These are phyloP conservation scores for Coranthus polyacanthus DNA, from an alignment of 2,797 vertebrate genomes.

Conservation along the genomic window DNA sequence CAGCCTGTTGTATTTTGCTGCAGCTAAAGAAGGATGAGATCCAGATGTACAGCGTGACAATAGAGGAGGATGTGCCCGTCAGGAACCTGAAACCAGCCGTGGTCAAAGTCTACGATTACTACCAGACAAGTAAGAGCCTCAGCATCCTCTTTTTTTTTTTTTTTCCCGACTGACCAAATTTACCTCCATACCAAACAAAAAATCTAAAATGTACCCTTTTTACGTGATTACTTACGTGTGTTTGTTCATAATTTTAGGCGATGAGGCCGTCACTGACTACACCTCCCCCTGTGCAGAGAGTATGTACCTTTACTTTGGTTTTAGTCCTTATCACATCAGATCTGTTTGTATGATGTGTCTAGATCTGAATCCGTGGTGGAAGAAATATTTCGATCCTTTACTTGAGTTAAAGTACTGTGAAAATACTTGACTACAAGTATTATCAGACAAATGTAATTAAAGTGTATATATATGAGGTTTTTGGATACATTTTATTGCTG, in stretches of 20 bases:
- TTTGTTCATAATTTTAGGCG: constrained; percentile 66
- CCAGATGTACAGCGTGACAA: constrained; percentile 48
- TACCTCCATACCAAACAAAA: too few species aligned
- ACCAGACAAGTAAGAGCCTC: constrained; percentile 80
- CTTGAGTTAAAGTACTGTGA: too few species aligned
- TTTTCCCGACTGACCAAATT: not conserved
- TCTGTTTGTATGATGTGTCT: too few species aligned
- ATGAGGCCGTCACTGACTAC: constrained; percentile 77
- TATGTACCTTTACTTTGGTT: constrained; percentile 47
- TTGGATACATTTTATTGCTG: too few species aligned
- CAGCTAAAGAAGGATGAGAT: constrained; percentile 71
- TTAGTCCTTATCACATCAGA: too few species aligned
- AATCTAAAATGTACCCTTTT: too few species aligned
- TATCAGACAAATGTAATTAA: too few species aligned
- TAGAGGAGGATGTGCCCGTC: constrained; percentile 71
- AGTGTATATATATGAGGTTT: too few species aligned
- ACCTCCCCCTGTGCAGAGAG: constrained; percentile 77
- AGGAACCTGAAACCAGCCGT: constrained; percentile 82
- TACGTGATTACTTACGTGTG: not conserved
- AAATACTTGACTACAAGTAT: too few species aligned
- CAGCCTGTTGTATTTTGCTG: constrained; percentile 7
- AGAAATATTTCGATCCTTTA: too few species aligned
- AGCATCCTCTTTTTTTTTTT: not conserved
- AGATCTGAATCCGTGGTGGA: too few species aligned
- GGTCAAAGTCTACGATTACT: constrained; percentile 84